phyloP scores from a whole-genome alignment of 2,113 vertebrate genomes.

The Leptodactylus fuscus region DNA sequence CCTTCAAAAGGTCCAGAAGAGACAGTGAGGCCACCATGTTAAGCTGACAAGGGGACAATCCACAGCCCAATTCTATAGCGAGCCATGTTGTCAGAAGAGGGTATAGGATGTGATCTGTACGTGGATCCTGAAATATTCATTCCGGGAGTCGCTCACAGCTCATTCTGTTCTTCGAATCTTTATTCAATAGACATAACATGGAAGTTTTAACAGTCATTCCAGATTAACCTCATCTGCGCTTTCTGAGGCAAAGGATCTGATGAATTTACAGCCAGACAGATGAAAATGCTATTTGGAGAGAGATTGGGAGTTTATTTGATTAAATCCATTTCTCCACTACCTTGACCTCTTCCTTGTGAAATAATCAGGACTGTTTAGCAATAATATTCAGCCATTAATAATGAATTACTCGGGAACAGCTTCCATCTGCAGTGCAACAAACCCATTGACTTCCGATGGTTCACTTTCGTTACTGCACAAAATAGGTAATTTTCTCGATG shows the following conservation, averaged over 20 bases:
- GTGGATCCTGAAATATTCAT: conserved; percentile 62
- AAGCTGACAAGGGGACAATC: no score
- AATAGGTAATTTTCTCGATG: conserved; percentile 19
- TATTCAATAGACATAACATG: conserved; percentile 80
- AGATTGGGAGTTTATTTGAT: conserved; percentile 90
- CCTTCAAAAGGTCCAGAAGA: no score
- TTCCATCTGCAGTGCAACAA: conserved; percentile 73
- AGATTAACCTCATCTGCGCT: conserved; percentile 90
- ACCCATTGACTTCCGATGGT: conserved; percentile 65
- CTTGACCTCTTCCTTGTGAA: conserved; percentile 95
- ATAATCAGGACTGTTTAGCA: conserved; percentile 94
- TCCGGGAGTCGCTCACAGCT: conserved; percentile 73
- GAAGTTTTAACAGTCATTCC: conserved; percentile 96
- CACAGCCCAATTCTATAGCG: no score
- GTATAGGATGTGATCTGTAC: no score
- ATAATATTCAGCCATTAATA: conserved; percentile 95
- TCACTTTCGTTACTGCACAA: conserved; percentile 45
- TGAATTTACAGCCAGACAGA: conserved; percentile 91
- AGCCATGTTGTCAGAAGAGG: no score
- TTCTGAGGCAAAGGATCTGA: conserved; percentile 79
- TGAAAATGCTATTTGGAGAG: conserved; percentile 88
- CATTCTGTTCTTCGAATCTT: conserved; percentile 74
- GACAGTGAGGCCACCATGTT: no score
- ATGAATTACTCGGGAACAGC: conserved; percentile 84
- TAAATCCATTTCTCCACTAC: conserved; percentile 85